A percentile compares a stretch with the other conserved stretches of the same genome.
phyloP scores from a whole-genome alignment of 2,797 vertebrate genomes.

The Crax fasciolata region DNA sequence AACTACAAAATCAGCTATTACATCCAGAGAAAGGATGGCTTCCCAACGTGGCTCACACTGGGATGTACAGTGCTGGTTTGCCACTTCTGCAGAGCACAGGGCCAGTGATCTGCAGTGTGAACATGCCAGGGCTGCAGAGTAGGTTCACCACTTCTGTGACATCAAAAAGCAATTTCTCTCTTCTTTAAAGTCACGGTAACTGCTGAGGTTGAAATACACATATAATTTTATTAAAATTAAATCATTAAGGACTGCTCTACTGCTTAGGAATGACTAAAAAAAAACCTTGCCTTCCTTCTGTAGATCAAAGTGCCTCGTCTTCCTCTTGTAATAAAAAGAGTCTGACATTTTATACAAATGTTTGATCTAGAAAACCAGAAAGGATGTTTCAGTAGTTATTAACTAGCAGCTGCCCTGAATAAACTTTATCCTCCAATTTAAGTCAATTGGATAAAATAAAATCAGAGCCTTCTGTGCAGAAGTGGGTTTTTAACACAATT shows the following conservation, averaged over 20 bases:
- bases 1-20: neutral
- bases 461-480: neutral
- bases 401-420: neutral
- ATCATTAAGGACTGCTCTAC: neutral
- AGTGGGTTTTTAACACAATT: neutral
- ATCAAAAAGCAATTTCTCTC: neutral
- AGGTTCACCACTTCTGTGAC: neutral
- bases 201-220: neutral
- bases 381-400: neutral
- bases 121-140: neutral
- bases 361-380: neutral
- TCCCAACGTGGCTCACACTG: fast-evolving
- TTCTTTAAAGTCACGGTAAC: neutral
- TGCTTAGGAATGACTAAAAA: neutral
- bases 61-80: neutral
- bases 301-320: neutral
- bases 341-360: neutral
- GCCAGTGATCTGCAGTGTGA: neutral
- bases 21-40: neutral
- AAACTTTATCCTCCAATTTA: neutral
- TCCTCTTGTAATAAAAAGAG: neutral
- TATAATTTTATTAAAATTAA: neutral
- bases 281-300: neutral
- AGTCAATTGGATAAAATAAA: neutral
- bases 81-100: neutral